Percentiles rank a stretch among this genome's conserved stretches.
phyloP scores from a whole-genome alignment of 1,140 invertebrate genomes.

The Ladona fulva region DNA sequence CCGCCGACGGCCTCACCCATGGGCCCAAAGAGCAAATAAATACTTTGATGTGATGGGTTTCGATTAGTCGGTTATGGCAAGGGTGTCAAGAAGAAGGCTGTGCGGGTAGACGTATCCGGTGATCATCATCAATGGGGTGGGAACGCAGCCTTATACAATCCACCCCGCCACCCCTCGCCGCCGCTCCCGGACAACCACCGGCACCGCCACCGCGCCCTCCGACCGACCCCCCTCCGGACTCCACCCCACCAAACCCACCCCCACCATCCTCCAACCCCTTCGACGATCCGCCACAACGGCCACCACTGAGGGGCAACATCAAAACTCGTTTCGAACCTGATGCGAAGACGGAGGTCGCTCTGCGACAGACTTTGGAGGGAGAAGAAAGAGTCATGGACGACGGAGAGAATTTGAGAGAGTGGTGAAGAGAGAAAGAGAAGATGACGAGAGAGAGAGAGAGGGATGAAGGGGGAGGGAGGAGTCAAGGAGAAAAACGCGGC shows the following conservation, averaged over 20 bases:
- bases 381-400: not conserved
- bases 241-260: not conserved
- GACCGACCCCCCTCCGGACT: too few species aligned
- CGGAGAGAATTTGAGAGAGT: not conserved
- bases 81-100: too few species aligned
- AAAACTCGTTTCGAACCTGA: slow-evolving; percentile 8
- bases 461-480: too few species aligned
- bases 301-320: not conserved
- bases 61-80: too few species aligned
- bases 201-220: not conserved
- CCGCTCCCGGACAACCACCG: not conserved
- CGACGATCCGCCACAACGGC: not conserved
- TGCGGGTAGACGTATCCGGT: too few species aligned
- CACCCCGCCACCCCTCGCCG: not conserved
- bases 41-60: too few species aligned
- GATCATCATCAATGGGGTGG: too few species aligned
- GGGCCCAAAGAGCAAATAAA: too few species aligned
- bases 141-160: too few species aligned
- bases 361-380: not conserved
- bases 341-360: not conserved
- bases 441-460: not conserved
- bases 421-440: not conserved
- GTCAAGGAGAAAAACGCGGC: not conserved
- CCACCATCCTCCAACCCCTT: too few species aligned
- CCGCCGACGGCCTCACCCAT: too few species aligned